Base-by-base conservation (phyloP, 2,797 vertebrate species). In the Pithecia hirsuta region DNA sequence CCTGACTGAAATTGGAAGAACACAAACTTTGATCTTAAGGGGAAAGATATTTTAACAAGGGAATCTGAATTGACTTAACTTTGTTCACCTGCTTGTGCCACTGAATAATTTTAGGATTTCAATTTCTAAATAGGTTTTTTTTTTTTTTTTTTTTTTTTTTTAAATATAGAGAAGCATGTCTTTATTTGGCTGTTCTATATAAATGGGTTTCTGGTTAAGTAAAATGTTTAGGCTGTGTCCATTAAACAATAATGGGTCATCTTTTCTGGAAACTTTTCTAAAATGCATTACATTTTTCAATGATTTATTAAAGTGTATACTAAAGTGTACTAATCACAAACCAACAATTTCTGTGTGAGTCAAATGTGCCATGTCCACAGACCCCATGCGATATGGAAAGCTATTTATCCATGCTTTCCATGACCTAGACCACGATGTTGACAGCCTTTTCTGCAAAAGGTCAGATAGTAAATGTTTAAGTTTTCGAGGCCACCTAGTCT, bases 11-110 rank as follows among this genome's bases (percentile, higher is more conserved):
- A 89, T 88, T 41, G 91, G 89, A 74, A 64, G 91, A 81, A 52
- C 67, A 81, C 26, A 52, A 87, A 91, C 88, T 97, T 93, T 94
- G 78, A 91, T 95, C 78, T 59, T 75, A 76, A 59, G 24, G 74
- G 52, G 5, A 30, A 75, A 52, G 82, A 44, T 86, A n/a, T 61
- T 92, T 94, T 48, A 94, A 74, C 52, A 94, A 95, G 70, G 86
- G 39, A 61, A 80, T 83, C 59, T 89, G 78, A 92, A 93, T 86
- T 64, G 41, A 95, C 83, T 97, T 92, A 36, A 76, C 85, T 95
- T 95, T 96, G 61, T 85, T 96, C 82, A 91, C 70, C 91, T 97
- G 59, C 81, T 90, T 92, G 30, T 93, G n/a, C 81, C 74, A 93
- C 28, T 79, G 24, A 97, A 46, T 93, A 76, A 93, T 92, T 92